Conservation (phyloP, 2,113 vertebrate species). For the Pseudorectes ferrugineus region DNA sequence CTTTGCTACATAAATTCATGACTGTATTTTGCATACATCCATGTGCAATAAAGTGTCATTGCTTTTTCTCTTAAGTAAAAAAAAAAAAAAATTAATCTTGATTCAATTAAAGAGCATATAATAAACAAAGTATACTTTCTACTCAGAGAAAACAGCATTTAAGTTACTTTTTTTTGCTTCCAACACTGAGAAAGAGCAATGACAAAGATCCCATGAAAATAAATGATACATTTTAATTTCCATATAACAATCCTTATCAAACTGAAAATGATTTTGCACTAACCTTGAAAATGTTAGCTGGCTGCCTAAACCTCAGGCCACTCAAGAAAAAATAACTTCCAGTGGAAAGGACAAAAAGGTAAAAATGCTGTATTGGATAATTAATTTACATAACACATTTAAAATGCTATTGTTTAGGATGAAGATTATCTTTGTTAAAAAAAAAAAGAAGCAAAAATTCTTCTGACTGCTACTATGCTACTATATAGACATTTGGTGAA, state of each 20-base stretch:
- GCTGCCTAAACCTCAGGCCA: not conserved
- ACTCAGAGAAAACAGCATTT: not conserved
- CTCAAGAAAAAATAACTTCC: not conserved
- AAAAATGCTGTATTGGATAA: not conserved
- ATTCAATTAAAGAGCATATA: not conserved
- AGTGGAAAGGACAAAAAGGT: not conserved
- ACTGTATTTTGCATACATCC: not conserved
- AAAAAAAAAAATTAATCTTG: not conserved
- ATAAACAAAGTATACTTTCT: not conserved
- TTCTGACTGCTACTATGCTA: not conserved
- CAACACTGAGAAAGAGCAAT: not conserved
- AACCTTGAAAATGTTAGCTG: not conserved
- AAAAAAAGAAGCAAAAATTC: not conserved
- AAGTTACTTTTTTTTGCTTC: not conserved
- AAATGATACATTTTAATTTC: not conserved
- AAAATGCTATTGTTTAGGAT: not conserved
- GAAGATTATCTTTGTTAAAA: not conserved
- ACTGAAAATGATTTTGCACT: not conserved
- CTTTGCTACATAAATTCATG: not conserved
- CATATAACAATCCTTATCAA: not conserved
- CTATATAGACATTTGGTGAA: not conserved
- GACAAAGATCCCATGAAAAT: not conserved
- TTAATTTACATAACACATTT: not conserved
- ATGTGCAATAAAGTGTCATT: not conserved
- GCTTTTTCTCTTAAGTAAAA: not conserved